Evolutionary conservation across 1,140 invertebrate species (phyloP).

Genomic region (Elymnias hypermnestra): DNA sequence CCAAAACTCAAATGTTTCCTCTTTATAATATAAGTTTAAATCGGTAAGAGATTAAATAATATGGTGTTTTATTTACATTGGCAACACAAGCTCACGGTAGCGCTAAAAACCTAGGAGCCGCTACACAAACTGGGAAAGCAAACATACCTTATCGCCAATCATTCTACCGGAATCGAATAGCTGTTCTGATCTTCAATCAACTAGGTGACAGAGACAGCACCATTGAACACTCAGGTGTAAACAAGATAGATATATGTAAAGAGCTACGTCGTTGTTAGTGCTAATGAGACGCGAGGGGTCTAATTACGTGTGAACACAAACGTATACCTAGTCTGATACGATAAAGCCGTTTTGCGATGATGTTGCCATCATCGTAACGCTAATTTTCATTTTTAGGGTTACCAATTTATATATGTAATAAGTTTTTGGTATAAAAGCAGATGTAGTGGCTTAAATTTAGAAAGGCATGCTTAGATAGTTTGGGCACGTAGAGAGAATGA

Average conservation of each 20-base stretch:
- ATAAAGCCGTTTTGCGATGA: slow-evolving; percentile 23
- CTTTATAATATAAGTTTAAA: too few relatives aligned
- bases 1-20: too few relatives aligned
- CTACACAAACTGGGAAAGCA: slow-evolving; percentile 38
- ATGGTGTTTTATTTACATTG: too few relatives aligned
- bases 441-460: too few relatives aligned
- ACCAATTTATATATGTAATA: background rate
- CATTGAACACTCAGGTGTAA: slow-evolving; percentile 29
- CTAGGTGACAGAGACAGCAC: slow-evolving; percentile 32
- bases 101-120: slow-evolving; percentile 13
- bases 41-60: too few relatives aligned
- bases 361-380: background rate
- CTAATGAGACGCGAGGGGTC: slow-evolving; percentile 62
- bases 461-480: too few relatives aligned
- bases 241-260: slow-evolving; percentile 28
- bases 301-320: slow-evolving; percentile 70
- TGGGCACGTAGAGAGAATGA: too few relatives aligned
- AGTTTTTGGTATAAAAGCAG: too few relatives aligned
- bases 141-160: slow-evolving; percentile 42
- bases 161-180: slow-evolving; percentile 46
- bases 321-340: slow-evolving; percentile 50
- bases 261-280: slow-evolving; percentile 38
- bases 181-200: slow-evolving; percentile 51
- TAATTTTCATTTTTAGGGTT: slow-evolving; percentile 15
- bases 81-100: too few relatives aligned